Conservation (phyloP, 1,140 invertebrate genomes). For the Lamellibrachia luymesi region DNA sequence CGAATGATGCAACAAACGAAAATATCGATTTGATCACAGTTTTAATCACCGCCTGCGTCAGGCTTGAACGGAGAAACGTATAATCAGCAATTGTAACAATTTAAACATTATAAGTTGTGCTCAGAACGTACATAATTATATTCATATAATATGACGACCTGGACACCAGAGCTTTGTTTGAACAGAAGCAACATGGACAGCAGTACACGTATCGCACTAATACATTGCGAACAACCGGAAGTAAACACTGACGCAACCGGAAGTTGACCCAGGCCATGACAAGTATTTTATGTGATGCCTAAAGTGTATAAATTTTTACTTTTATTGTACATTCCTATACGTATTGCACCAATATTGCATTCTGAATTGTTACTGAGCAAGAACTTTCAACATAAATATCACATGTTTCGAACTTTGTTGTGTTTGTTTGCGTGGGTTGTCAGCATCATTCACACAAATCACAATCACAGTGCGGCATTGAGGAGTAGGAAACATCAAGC, state of each 20-base stretch:
- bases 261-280: too few species aligned
- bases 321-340: neutral
- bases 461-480: neutral
- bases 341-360: neutral
- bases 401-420: neutral
- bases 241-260: neutral
- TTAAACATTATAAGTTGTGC: neutral
- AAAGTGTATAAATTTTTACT: neutral
- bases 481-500: neutral
- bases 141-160: neutral
- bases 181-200: neutral
- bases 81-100: neutral
- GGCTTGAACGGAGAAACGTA: neutral
- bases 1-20: neutral
- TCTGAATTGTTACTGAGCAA: neutral
- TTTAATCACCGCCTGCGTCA: neutral
- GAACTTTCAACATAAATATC: neutral
- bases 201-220: neutral
- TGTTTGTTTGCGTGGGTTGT: neutral
- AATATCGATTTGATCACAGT: neutral
- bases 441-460: neutral
- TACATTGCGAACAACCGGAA: neutral
- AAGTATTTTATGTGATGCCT: neutral
- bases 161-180: neutral
- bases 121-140: neutral